Percentiles rank a stretch among this genome's conserved stretches.
Evolutionary conservation across 2,797 vertebrate species (phyloP).

Genomic region (Pseudochromis fuscus): DNA sequence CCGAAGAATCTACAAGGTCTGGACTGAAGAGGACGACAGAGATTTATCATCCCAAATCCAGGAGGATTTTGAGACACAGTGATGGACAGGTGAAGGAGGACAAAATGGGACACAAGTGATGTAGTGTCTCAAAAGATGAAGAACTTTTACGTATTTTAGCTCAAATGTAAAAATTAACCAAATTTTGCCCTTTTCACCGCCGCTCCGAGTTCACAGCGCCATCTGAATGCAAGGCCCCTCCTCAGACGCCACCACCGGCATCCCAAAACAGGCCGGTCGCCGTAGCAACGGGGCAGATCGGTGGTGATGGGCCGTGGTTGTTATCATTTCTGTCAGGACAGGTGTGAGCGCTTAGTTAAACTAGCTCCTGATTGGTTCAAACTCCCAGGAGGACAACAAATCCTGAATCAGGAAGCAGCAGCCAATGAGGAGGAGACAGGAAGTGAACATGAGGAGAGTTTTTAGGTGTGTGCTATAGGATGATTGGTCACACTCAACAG

Average conservation of each 20-base stretch:
- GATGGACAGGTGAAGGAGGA: not conserved
- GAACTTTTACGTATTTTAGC: not conserved
- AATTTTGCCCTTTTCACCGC: constrained; percentile 12
- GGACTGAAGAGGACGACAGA: not conserved
- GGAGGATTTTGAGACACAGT: not conserved
- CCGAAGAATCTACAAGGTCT: not conserved
- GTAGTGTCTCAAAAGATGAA: not conserved
- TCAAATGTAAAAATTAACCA: not conserved
- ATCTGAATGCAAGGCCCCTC: constrained; percentile 46
- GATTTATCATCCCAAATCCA: not conserved
- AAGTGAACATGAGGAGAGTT: constrained; percentile 59
- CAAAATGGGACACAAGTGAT: not conserved
- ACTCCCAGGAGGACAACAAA: constrained; percentile 73
- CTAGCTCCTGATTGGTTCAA: constrained; percentile 77
- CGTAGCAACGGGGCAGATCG: constrained; percentile 52
- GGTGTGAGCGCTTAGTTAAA: constrained; percentile 74
- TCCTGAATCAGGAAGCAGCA: constrained; percentile 80
- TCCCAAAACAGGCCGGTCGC: constrained; percentile 63
- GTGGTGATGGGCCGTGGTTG: constrained; percentile 61
- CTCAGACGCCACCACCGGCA: constrained; percentile 34
- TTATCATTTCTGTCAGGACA: constrained; percentile 82
- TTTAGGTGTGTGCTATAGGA: constrained; percentile 57
- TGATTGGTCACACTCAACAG: too few relatives aligned
- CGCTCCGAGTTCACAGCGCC: constrained; percentile 1
- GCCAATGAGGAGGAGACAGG: too few relatives aligned